phyloP scores from a whole-genome alignment of 2,888 invertebrate genomes.

The Metallyticus violacea region DNA sequence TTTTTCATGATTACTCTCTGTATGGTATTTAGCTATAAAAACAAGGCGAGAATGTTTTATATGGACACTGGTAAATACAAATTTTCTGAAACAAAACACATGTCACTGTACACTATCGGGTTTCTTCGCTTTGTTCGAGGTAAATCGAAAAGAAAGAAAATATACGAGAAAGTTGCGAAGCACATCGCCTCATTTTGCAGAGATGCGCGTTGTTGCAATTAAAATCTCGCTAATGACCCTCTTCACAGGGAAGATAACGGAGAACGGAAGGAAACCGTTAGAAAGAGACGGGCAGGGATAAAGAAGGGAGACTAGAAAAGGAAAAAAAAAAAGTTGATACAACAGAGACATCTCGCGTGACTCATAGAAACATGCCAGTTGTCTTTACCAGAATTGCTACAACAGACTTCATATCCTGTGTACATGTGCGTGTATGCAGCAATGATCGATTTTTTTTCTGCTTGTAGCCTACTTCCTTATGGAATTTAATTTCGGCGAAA shows the following conservation, averaged over 20 bases:
- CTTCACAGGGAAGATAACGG: neutral
- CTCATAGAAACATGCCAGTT: neutral
- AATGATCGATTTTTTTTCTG: neutral
- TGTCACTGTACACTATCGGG: neutral
- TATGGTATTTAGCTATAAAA: no score
- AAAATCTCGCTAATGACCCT: neutral
- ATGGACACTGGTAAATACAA: neutral
- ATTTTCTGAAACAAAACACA: neutral
- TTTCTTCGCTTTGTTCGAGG: neutral
- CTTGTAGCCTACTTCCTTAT: neutral
- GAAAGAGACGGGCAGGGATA: neutral
- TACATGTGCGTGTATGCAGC: neutral
- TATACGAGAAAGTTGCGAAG: neutral
- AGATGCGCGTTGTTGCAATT: neutral
- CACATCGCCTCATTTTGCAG: neutral
- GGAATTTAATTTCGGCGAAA: neutral
- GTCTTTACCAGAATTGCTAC: neutral
- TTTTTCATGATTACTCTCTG: no score
- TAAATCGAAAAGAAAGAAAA: no score
- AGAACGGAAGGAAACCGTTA: neutral
- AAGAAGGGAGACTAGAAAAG: neutral
- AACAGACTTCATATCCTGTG: neutral
- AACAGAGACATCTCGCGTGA: neutral
- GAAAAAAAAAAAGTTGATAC: neutral
- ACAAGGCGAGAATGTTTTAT: neutral